Evolutionary conservation across 2,797 vertebrate species (phyloP).

Genomic region (Aphelocoma californica): DNA sequence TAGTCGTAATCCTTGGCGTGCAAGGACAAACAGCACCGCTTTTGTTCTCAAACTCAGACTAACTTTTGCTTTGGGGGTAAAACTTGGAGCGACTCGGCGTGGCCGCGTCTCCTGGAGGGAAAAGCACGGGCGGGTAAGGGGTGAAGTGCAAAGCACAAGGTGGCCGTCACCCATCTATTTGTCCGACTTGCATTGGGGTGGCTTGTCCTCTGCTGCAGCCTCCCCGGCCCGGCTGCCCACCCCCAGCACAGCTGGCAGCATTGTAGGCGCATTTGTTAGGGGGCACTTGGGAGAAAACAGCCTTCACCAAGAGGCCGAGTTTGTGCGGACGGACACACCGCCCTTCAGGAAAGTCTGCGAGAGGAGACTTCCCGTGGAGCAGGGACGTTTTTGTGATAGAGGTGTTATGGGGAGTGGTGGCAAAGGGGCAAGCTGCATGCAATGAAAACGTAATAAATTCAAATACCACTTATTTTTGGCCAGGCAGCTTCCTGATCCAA

Average conservation of each 20-base stretch:
- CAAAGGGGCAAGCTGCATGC: background rate
- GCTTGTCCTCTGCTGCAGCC: background rate
- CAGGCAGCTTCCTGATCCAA: background rate
- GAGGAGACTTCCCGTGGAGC: background rate
- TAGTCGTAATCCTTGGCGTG: constrained; percentile 87
- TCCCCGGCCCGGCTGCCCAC: background rate
- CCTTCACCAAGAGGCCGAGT: constrained; percentile 12
- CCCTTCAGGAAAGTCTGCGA: background rate
- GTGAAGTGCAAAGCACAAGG: background rate
- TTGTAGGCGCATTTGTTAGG: background rate
- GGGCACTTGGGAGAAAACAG: background rate
- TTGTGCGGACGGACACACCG: background rate
- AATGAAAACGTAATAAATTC: background rate
- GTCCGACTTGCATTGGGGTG: accelerated
- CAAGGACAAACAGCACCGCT: constrained; percentile 87
- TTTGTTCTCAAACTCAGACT: constrained; percentile 87
- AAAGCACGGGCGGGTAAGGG: background rate
- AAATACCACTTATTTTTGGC: background rate
- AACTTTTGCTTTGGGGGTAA: constrained; percentile 60
- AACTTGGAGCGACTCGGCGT: background rate
- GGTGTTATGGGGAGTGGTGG: background rate
- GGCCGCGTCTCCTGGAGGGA: accelerated
- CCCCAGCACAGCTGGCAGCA: constrained; percentile 6
- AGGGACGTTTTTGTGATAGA: background rate
- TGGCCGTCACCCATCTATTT: background rate